These are phyloP conservation scores for Prorops nasuta DNA, from an alignment of 1,140 invertebrate genomes.

Conservation along the genomic window DNA sequence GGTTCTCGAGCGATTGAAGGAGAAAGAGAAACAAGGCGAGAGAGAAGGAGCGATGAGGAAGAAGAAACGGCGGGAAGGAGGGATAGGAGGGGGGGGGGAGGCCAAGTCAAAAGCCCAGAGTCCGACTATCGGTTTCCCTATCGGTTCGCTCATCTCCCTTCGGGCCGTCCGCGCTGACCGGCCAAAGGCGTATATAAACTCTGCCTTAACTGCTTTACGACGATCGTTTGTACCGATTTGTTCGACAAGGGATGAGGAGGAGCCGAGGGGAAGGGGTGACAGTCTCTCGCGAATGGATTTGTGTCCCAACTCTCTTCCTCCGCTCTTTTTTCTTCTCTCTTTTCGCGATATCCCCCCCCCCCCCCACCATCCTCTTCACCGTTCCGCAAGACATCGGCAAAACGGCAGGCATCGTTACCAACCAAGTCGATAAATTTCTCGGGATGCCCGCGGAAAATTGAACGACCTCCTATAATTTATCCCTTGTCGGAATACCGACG, in stretches of 20 bases:
- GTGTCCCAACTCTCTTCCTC: conserved; percentile 12
- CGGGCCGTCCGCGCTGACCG: conserved; percentile 23
- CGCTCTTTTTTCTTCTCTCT: conserved; percentile 9
- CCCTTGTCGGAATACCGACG: too few relatives aligned
- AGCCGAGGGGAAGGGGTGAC: not conserved
- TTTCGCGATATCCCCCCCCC: conserved; percentile 1
- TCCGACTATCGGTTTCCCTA: conserved; percentile 54
- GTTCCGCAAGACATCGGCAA: too few relatives aligned
- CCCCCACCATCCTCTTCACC: not conserved
- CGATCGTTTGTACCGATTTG: conserved; percentile 60
- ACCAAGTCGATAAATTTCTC: conserved; percentile 14
- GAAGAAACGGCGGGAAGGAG: too few relatives aligned
- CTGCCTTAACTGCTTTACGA: conserved; percentile 56
- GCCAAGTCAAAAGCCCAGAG: conserved; percentile 7
- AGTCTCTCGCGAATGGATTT: conserved; percentile 12
- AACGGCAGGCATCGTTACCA: conserved; percentile 8
- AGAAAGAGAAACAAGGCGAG: too few relatives aligned
- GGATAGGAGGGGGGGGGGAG: conserved; percentile 19
- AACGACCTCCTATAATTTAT: too few relatives aligned
- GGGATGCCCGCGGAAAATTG: conserved; percentile 2
- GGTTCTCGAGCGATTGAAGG: conserved; percentile 34
- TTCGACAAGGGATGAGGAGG: conserved; percentile 43
- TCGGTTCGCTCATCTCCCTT: conserved; percentile 50
- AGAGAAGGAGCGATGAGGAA: too few relatives aligned
- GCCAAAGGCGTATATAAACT: conserved; percentile 50